Evolutionary conservation across 2,888 invertebrate genomes (phyloP).

Genomic region (Linnaemya vulpina): DNA sequence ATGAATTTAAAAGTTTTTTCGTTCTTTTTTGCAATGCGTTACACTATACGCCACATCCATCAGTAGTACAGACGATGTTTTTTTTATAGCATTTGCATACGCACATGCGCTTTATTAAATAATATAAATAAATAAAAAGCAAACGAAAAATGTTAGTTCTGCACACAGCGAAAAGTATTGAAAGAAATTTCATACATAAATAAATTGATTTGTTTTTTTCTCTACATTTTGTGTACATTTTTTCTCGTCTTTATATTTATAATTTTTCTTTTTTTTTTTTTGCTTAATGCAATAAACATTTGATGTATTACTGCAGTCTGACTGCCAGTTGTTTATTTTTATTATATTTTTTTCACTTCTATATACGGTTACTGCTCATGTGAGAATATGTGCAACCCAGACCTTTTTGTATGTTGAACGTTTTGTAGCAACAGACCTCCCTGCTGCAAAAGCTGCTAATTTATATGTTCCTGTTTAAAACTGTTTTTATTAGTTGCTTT

Average conservation of each 20-base stretch:
- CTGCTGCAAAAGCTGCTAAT: slow-evolving; percentile 48
- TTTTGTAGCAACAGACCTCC: slow-evolving; percentile 36
- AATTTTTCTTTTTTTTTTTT: slow-evolving; percentile 17
- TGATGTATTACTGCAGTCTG: slow-evolving; percentile 71
- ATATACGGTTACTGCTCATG: slow-evolving; percentile 23
- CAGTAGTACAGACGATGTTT: slow-evolving; percentile 3
- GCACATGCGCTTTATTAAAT: slow-evolving; percentile 63
- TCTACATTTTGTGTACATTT: neutral
- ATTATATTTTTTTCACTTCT: neutral
- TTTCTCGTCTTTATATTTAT: neutral
- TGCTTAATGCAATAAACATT: slow-evolving; percentile 58
- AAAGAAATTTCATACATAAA: slow-evolving; percentile 52
- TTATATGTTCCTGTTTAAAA: slow-evolving; percentile 7
- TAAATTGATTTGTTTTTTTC: slow-evolving; percentile 50
- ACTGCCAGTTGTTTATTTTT: slow-evolving; percentile 54
- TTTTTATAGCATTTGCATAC: slow-evolving; percentile 47
- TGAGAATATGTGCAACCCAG: slow-evolving; percentile 13
- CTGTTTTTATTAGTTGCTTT: slow-evolving; percentile 28
- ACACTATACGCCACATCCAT: slow-evolving; percentile 33
- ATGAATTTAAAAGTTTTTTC: slow-evolving; percentile 53
- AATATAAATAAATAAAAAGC: slow-evolving; percentile 6
- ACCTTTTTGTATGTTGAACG: slow-evolving; percentile 15
- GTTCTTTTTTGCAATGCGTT: slow-evolving; percentile 9
- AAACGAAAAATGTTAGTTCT: slow-evolving; percentile 7
- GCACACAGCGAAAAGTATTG: slow-evolving; percentile 23